phyloP scores from a whole-genome alignment of 2,888 invertebrate genomes.

The Meandrusa payeni region DNA sequence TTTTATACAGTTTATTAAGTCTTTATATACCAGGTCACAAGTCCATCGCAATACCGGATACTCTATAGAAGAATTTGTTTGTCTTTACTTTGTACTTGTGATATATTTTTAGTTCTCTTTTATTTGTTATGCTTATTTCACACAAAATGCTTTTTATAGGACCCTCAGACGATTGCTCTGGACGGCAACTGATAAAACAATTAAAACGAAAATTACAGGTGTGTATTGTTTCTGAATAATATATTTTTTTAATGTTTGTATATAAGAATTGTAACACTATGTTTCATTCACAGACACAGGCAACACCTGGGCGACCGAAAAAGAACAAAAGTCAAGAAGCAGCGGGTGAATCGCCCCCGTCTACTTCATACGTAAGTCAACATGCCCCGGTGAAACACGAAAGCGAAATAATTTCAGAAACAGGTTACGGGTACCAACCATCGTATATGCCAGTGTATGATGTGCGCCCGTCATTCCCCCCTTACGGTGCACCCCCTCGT shows the following conservation, averaged over 20 bases:
- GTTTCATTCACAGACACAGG: constrained; percentile 51
- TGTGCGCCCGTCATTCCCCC: constrained; percentile 34
- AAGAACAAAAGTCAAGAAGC: constrained; percentile 63
- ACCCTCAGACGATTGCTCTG: constrained; percentile 55
- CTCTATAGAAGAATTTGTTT: no score
- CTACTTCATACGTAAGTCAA: constrained; percentile 56
- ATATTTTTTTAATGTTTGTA: constrained; percentile 3
- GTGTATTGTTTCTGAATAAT: constrained; percentile 13
- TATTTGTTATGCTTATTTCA: no score
- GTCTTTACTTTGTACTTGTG: no score
- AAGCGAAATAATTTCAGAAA: constrained; percentile 44
- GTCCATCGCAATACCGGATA: no score
- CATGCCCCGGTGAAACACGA: constrained; percentile 58
- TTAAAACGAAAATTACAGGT: constrained; percentile 75
- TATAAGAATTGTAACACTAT: no score
- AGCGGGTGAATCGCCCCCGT: constrained; percentile 58
- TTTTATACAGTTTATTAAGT: no score
- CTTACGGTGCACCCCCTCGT: constrained; percentile 35
- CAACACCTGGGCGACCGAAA: constrained; percentile 67
- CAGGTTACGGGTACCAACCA: constrained; percentile 50
- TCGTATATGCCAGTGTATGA: constrained; percentile 45
- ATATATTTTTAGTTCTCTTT: no score
- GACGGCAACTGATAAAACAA: constrained; percentile 67
- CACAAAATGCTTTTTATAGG: constrained; percentile 47
- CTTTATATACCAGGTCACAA: no score